Evolutionary conservation across 2,888 invertebrate species (phyloP).

Genomic region (Caenorhabditis imperialis): DNA sequence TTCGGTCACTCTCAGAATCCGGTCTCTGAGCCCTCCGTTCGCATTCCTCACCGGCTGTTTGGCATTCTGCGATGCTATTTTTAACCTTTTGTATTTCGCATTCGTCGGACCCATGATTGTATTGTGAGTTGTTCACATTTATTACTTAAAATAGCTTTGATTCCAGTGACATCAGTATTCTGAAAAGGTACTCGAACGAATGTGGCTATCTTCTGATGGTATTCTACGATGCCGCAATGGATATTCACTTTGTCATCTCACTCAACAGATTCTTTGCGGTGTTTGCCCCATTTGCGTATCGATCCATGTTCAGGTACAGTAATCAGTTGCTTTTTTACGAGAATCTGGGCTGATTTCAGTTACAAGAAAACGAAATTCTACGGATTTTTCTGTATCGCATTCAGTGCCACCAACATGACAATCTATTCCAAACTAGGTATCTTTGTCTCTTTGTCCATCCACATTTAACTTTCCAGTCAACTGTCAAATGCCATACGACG

Average conservation of each 20-base stretch:
- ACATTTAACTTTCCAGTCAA: not conserved
- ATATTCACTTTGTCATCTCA: not conserved
- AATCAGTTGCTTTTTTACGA: not conserved
- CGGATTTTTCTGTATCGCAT: not conserved
- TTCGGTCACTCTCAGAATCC: not conserved
- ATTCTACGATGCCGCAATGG: not conserved
- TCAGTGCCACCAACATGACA: not conserved
- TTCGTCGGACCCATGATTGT: not conserved
- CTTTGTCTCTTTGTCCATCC: not conserved
- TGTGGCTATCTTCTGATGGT: not conserved
- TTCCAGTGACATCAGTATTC: not conserved
- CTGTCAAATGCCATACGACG: conserved; percentile 1
- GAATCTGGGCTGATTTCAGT: no score
- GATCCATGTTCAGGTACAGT: not conserved
- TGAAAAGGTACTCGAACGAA: not conserved
- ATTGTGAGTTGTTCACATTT: not conserved
- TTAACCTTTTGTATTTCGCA: not conserved
- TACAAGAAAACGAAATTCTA: not conserved
- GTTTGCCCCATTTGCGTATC: not conserved
- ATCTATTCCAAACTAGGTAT: not conserved
- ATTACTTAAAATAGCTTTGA: no score
- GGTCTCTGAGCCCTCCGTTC: conserved; percentile 11
- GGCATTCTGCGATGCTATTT: not conserved
- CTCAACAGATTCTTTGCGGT: not conserved
- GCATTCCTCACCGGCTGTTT: conserved; percentile 1